Base-by-base conservation (phyloP, 2,888 invertebrate species). In the Orgyia antiqua region DNA sequence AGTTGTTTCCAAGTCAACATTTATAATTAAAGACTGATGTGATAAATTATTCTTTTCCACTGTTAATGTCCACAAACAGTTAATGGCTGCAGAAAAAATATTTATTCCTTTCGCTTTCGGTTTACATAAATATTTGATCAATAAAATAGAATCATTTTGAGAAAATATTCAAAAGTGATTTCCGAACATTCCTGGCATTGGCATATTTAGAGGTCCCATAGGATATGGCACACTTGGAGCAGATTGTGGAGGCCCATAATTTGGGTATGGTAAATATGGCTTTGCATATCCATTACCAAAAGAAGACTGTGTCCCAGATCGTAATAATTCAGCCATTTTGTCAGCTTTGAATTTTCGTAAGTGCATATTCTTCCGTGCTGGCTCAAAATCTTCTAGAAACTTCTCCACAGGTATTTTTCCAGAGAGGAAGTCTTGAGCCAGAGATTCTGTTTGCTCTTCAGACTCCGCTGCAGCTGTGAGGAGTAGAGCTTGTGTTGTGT, bases 391-490 rank as follows among this genome's bases (percentile, higher is more conserved):
- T 38, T 94, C 94, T 3, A 98, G 77, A 67, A 98, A 99, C 38
- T 91, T 90, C 10, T 98, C 98, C 4, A 93, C 86, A 31, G 92
- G 90, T 36, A 77, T 71, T 63, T 90, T 90, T 5, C 91, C 92
- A 8, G 91, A 89, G 19, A 96, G 87, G 61, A 98, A 97, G 45
- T 92, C 89, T 57, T 94, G 92, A 0, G 95, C 93, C 24, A 93
- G 69, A 40, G 88, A 89, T 80, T 99, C 99, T 0, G 97, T 95
- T 62, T 95, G 92, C 65, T 98, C 98, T 71, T 99, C 99, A 31
- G 93, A 92, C 83, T 97, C 94, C 17, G 96, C 95, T 13, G 97
- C 94, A 7, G 96, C 93, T 6, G 97, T 93, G 87, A 97, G 96
- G 8, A 99, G 86, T 26, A 98, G 77, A 0, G 96, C 97, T 40